A percentile compares a stretch with the other conserved stretches of the same genome.
These are phyloP conservation scores for Salvelinus fontinalis DNA, from an alignment of 2,113 vertebrate genomes.

Conservation along the genomic window DNA sequence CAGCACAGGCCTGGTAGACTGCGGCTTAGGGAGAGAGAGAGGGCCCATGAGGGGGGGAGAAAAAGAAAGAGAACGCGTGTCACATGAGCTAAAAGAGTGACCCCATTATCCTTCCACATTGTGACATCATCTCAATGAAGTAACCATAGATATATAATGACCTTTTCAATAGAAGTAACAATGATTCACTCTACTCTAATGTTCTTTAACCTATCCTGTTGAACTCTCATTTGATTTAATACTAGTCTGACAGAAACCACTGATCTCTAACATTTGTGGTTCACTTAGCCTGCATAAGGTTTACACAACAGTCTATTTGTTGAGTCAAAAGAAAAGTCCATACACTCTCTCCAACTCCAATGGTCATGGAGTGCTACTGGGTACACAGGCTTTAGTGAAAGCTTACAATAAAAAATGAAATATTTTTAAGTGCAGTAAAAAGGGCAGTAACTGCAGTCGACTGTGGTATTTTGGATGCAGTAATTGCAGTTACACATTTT, in stretches of 20 bases:
- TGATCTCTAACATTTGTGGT: not conserved
- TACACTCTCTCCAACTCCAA: too few relatives aligned
- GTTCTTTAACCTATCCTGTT: too few relatives aligned
- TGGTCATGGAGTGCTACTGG: too few relatives aligned
- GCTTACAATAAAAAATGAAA: too few relatives aligned
- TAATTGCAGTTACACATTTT: too few relatives aligned
- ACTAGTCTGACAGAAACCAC: not conserved
- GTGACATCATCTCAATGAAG: slow-evolving; percentile 31
- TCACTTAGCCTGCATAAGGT: not conserved
- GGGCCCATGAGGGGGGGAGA: not conserved
- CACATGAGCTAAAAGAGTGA: slow-evolving; percentile 25
- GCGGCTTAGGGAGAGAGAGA: not conserved
- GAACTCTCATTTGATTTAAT: not conserved
- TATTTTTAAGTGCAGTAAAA: too few relatives aligned
- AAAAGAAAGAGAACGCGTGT: slow-evolving; percentile 3
- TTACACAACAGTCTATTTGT: not conserved
- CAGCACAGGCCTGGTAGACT: slow-evolving; percentile 9
- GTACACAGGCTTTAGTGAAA: too few relatives aligned
- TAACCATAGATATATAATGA: slow-evolving; percentile 25
- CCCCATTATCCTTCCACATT: slow-evolving; percentile 23
- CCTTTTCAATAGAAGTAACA: not conserved
- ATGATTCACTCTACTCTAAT: not conserved
- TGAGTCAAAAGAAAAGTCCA: not conserved
- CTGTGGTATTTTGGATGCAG: too few relatives aligned
- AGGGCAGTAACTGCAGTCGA: too few relatives aligned